Percentiles rank a stretch among this genome's conserved stretches.
These are phyloP conservation scores for Pelusios castaneus DNA, from an alignment of 2,113 vertebrate genomes.

Conservation along the genomic window DNA sequence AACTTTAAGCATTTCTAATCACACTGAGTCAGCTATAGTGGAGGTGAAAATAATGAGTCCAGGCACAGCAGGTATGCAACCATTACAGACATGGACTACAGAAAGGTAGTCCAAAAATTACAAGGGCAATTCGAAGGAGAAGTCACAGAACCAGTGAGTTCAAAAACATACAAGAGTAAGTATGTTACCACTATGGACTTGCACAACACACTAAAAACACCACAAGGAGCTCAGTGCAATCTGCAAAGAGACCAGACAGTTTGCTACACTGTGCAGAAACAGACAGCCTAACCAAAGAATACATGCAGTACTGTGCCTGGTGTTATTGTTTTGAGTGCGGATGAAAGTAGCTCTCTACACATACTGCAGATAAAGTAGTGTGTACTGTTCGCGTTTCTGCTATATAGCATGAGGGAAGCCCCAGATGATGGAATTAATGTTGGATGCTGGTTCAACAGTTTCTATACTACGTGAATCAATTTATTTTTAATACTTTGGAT, in stretches of 20 bases:
- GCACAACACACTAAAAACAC: not conserved
- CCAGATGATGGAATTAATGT: not conserved
- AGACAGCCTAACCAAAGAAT: not conserved
- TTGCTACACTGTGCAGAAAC: not conserved
- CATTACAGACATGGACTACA: not conserved
- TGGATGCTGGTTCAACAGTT: not conserved
- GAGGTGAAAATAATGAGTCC: conserved; percentile 15
- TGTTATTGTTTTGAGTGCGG: not conserved
- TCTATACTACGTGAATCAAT: not conserved
- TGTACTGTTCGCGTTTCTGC: not conserved
- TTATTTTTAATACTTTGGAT: not conserved
- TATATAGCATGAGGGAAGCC: rapidly evolving
- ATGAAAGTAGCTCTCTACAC: not conserved
- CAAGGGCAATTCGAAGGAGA: conserved; percentile 1
- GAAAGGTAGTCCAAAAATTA: conserved; percentile 31
- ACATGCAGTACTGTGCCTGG: not conserved
- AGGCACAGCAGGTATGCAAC: conserved; percentile 22
- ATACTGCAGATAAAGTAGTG: not conserved
- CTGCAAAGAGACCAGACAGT: not conserved
- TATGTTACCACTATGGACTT: not conserved
- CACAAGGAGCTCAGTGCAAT: not conserved
- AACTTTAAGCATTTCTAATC: not conserved
- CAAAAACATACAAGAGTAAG: conserved; percentile 6
- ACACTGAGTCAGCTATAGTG: not conserved
- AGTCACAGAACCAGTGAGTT: not conserved